These are phyloP conservation scores for Meriones psammophilus DNA, from an alignment of 2,797 vertebrate genomes.

Conservation along the genomic window DNA sequence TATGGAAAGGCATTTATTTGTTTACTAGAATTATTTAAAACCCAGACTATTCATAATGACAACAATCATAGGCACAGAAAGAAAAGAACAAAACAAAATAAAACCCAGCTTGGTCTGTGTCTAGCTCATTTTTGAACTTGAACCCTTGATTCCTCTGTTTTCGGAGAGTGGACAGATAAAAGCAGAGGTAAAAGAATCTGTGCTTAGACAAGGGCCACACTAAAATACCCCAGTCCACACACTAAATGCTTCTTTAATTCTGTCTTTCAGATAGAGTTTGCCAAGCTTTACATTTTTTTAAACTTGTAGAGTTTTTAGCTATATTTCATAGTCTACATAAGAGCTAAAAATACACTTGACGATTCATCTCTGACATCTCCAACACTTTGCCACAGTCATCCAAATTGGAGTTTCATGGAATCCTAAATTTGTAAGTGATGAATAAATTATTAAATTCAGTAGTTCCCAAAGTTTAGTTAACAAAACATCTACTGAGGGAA, in stretches of 20 bases:
- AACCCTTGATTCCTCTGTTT: conserved; percentile 32
- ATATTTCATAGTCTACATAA: conserved; percentile 69
- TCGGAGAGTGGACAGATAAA: neutral
- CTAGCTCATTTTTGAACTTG: conserved; percentile 31
- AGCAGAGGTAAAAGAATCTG: neutral
- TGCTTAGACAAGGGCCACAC: neutral
- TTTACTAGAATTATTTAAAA: conserved; percentile 69
- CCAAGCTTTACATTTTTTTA: conserved; percentile 20
- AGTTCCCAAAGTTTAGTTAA: conserved; percentile 67
- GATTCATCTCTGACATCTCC: conserved; percentile 68
- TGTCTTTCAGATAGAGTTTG: conserved; percentile 16
- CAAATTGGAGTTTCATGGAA: conserved; percentile 71
- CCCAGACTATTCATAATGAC: conserved; percentile 61
- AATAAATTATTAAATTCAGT: conserved; percentile 77
- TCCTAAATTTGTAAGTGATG: conserved; percentile 71
- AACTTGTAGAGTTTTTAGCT: conserved; percentile 42
- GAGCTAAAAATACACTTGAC: conserved; percentile 72
- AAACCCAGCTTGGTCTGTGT: neutral
- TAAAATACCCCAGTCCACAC: neutral
- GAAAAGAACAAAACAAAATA: neutral
- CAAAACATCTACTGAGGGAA: conserved; percentile 53
- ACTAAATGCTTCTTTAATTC: neutral
- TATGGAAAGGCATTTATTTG: conserved; percentile 59
- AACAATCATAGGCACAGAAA: conserved; percentile 9
- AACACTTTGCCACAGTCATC: conserved; percentile 65